A percentile compares a stretch with the other conserved stretches of the same genome.
Evolutionary conservation across 2,888 invertebrate genomes (phyloP).

Genomic region (Achlya flavicornis): DNA sequence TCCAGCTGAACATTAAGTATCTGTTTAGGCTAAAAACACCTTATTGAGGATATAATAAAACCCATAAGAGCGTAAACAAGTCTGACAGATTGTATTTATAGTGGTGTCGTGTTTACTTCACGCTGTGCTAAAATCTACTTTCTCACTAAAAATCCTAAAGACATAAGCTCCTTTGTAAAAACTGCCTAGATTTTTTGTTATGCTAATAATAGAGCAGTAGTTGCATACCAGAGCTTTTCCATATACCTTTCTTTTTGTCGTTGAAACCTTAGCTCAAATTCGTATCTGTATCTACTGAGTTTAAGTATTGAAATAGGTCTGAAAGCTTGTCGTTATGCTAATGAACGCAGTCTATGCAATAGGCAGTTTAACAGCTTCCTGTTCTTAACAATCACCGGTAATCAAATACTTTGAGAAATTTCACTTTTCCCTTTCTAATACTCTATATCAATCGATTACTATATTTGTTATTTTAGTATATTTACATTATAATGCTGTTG

Average conservation of each 20-base stretch:
- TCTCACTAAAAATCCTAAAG: not conserved
- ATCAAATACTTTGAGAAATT: slow-evolving; percentile 1
- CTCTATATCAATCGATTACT: not conserved
- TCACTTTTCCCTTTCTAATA: slow-evolving; percentile 4
- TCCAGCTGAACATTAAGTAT: not conserved
- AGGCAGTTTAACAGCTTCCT: slow-evolving; percentile 5
- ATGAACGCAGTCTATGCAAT: not conserved
- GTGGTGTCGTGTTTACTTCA: not conserved
- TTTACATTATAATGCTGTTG: too few species aligned
- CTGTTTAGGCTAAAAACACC: not conserved
- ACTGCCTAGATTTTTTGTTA: not conserved
- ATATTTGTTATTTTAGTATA: not conserved
- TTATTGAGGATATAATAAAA: not conserved
- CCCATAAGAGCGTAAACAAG: not conserved
- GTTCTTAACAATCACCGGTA: slow-evolving; percentile 3
- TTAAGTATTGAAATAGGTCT: not conserved
- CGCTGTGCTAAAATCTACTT: not conserved
- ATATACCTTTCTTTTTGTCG: too few species aligned
- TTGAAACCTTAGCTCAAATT: not conserved
- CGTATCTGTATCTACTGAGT: not conserved
- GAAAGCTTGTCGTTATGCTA: not conserved
- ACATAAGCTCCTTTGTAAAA: not conserved
- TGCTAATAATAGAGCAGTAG: not conserved
- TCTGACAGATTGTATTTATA: slow-evolving; percentile 1
- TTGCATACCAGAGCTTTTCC: too few species aligned